Evolutionary conservation across 2,113 vertebrate species (phyloP), one percentile per base, ranked within the genome.

Genomic region (Callorhinus ursinus): DNA sequence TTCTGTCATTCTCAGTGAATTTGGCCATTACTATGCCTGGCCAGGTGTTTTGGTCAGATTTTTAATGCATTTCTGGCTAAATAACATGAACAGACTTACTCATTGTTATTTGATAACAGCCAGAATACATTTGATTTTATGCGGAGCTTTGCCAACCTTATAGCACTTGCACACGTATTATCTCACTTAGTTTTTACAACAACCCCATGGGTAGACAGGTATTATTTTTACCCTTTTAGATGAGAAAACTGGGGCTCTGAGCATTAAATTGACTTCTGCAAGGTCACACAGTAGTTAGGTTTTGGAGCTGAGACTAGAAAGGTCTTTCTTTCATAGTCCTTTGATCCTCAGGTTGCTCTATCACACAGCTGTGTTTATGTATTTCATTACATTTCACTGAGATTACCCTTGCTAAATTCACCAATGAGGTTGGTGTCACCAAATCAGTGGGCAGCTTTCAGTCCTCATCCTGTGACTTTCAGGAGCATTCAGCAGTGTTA

Each of bases 1-100:
- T 92, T 96, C 72, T 88, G 33, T 82, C 33, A n/a, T 95, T 85
- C 36, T 55, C 36, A 26, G 80, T 53, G 89, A 86, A 65, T 63
- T 67, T 24, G 69, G 57, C 42, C 33, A 63, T 94, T 80, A 5
- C 63, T 53, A 46, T 83, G 28, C 13, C 83, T 24, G 3, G 33
- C 31, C 61, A 42, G 59, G 63, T 61, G 63, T 46, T 92, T 86
- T 14, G 74, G 65, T 83, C 76, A 84, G 69, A 71, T 21, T 90
- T 81, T 42, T 74, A 71, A n/a, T 63, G 31, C 21, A 42, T 11
- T 85, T 65, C 42, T 97, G 72, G 33, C 33, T 69, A 57, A 95
- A 51, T 84, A 90, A 36, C 63, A 21, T 57, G 5, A 88, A 57
- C 72, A 89, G 22, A 74, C 88, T 77, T 53, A 39, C 3, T 89